These are phyloP conservation scores for Alviniconcha strummeri DNA, from an alignment of 2,888 invertebrate genomes.

Conservation along the genomic window DNA sequence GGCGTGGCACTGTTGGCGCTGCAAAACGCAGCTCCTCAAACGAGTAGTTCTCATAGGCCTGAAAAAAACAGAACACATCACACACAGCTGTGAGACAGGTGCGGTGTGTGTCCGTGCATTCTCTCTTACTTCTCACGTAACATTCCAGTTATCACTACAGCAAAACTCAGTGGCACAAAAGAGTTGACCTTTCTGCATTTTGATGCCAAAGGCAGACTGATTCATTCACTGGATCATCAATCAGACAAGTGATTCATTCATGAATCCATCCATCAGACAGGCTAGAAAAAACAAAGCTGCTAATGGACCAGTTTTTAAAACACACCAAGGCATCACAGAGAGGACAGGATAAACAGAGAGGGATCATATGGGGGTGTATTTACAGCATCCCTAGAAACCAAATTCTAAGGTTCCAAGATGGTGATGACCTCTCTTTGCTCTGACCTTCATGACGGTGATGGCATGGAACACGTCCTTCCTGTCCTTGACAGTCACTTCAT, in stretches of 20 bases:
- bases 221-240: too few species aligned
- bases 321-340: too few species aligned
- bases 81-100: not conserved
- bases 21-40: constrained; percentile 92
- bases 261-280: too few species aligned
- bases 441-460: constrained; percentile 94
- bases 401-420: too few species aligned
- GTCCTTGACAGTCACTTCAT: constrained; percentile 90
- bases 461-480: constrained; percentile 92
- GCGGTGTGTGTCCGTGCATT: not conserved
- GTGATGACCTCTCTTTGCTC: too few species aligned
- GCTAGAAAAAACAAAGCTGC: too few species aligned
- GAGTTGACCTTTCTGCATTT: not conserved
- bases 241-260: too few species aligned
- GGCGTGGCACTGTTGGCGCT: constrained; percentile 81
- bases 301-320: too few species aligned
- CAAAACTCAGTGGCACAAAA: not conserved
- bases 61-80: constrained; percentile 41
- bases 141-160: not conserved
- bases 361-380: too few species aligned
- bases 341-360: too few species aligned
- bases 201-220: too few species aligned
- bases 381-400: too few species aligned
- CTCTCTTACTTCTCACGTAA: not conserved
- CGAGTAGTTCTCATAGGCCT: constrained; percentile 92